These are phyloP conservation scores for Sinocyclocheilus maitianheensis DNA, from an alignment of 2,113 vertebrate species.

Conservation along the genomic window DNA sequence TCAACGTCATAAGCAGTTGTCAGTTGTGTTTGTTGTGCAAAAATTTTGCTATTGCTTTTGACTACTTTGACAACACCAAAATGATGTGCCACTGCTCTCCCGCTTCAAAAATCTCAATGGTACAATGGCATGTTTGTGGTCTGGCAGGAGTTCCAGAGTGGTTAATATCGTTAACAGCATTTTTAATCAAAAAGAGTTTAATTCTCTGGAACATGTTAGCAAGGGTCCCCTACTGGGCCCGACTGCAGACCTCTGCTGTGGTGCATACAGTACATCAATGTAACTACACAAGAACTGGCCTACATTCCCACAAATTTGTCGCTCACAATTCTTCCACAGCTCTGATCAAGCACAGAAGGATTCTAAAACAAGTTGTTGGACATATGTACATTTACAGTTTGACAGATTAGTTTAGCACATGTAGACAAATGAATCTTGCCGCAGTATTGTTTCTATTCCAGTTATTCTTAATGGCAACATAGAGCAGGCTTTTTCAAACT, in stretches of 20 bases:
- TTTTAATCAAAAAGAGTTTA: background rate
- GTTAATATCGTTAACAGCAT: background rate
- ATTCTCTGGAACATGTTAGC: conserved; percentile 5
- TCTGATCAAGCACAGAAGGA: background rate
- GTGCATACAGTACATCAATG: background rate
- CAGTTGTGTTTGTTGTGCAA: background rate
- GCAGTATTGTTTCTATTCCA: background rate
- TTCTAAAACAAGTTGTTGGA: conserved; percentile 5
- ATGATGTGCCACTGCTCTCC: background rate
- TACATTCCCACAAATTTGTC: conserved; percentile 32
- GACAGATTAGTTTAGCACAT: conserved; percentile 1
- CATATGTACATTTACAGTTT: conserved; percentile 29
- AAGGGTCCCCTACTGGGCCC: conserved; percentile 1
- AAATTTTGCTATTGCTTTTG: background rate
- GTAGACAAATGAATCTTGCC: background rate
- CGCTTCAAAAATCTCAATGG: background rate
- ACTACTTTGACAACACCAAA: background rate
- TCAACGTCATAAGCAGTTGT: background rate
- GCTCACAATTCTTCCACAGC: conserved; percentile 5
- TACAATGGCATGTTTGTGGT: background rate
- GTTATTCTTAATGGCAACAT: conserved; percentile 46
- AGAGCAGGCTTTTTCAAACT: background rate
- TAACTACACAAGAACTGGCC: background rate
- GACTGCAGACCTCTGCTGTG: conserved; percentile 14
- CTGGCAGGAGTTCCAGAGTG: background rate